Conservation (phyloP, 2,888 invertebrate species). For the Rhorus exstirpatorius region DNA sequence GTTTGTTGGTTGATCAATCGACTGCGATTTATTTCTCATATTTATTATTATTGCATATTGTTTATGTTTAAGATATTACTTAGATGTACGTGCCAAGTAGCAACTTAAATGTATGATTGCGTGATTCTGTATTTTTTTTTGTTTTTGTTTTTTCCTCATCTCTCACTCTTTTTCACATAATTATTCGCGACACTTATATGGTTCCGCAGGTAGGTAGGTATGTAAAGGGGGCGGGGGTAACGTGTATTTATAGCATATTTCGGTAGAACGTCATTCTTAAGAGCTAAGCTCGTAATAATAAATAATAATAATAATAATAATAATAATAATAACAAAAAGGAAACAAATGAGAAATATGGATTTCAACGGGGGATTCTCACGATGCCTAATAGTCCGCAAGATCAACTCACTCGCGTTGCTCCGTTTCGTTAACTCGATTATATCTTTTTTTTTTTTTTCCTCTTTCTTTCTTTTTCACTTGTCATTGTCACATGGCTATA, state of each 20-base stretch:
- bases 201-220: slow-evolving; percentile 75
- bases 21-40: slow-evolving; percentile 81
- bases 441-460: slow-evolving; percentile 54
- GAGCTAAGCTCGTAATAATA: slow-evolving; percentile 84
- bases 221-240: slow-evolving; percentile 74
- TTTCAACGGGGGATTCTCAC: slow-evolving; percentile 53
- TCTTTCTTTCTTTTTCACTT: slow-evolving; percentile 33
- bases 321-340: slow-evolving; percentile 78
- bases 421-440: slow-evolving; percentile 9
- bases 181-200: slow-evolving; percentile 59
- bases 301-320: slow-evolving; percentile 76
- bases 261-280: slow-evolving; percentile 85
- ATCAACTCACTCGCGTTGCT: slow-evolving; percentile 54
- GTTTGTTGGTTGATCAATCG: slow-evolving; percentile 66
- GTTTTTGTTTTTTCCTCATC: slow-evolving; percentile 36
- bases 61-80: slow-evolving; percentile 86
- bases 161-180: slow-evolving; percentile 39
- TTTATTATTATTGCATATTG: slow-evolving; percentile 86
- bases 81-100: slow-evolving; percentile 86
- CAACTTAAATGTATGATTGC: slow-evolving; percentile 86
- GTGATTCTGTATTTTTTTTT: slow-evolving; percentile 82
- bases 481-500: slow-evolving; percentile 53
- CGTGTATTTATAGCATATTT: slow-evolving; percentile 85
- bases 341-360: slow-evolving; percentile 27
- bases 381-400: slow-evolving; percentile 56